A percentile compares a stretch with the other conserved stretches of the same genome.
Evolutionary conservation across 1,140 invertebrate genomes (phyloP).

Genomic region (Lepidurus couesii): DNA sequence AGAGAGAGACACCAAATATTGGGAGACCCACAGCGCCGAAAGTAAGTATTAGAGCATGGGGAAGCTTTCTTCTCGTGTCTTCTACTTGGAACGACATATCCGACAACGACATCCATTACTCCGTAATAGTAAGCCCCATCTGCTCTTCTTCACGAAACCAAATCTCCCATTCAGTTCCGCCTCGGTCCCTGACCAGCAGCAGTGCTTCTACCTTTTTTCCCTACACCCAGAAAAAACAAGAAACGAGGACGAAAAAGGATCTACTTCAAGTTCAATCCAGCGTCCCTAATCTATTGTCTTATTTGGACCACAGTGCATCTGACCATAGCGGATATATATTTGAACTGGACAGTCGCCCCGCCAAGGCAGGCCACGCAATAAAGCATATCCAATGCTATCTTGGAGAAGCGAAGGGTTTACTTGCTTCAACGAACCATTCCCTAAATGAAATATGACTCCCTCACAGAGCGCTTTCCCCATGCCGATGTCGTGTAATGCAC

Average conservation of each 20-base stretch:
- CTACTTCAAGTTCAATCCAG: constrained; percentile 13
- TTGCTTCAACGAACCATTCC: not conserved
- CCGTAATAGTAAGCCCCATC: constrained; percentile 13
- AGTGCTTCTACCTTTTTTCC: not conserved
- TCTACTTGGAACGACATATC: constrained; percentile 13
- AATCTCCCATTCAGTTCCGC: constrained; percentile 10
- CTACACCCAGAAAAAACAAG: not conserved
- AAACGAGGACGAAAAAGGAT: not conserved
- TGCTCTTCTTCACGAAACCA: constrained; percentile 14
- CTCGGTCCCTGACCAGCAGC: not conserved
- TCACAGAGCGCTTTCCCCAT: not conserved
- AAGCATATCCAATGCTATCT: not conserved
- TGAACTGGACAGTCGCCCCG: not conserved
- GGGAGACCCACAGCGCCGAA: not conserved
- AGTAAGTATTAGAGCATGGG: not conserved
- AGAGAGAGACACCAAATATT: not conserved
- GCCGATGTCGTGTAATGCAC: constrained; percentile 18
- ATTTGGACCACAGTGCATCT: not conserved
- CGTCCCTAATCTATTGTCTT: constrained; percentile 19
- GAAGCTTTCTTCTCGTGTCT: not conserved
- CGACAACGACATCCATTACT: not conserved
- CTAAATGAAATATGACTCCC: constrained; percentile 3
- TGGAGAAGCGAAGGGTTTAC: not conserved
- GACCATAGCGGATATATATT: not conserved
- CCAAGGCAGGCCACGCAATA: not conserved